phyloP scores from a whole-genome alignment of 2,797 vertebrate genomes.

The Corythornis leucogaster region DNA sequence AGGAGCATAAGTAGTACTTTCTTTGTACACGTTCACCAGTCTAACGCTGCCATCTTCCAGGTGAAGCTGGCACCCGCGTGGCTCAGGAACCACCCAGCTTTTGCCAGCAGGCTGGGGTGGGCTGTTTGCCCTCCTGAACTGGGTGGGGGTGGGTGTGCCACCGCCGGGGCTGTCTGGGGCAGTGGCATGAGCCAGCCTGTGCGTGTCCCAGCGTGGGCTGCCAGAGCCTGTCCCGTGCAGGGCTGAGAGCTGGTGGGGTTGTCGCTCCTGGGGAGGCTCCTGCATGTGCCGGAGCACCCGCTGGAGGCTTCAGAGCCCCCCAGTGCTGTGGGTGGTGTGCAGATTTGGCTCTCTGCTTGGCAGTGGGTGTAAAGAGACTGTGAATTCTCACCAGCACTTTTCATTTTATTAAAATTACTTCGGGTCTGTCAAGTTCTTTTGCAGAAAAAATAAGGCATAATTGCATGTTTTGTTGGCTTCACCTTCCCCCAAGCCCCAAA shows the following conservation, averaged over 20 bases:
- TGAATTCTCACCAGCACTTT: constrained; percentile 26
- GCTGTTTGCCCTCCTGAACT: not conserved
- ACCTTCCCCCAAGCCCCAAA: not conserved
- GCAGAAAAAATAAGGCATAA: constrained; percentile 14
- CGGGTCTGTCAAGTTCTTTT: not conserved
- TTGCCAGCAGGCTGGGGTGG: fast-evolving
- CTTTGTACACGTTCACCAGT: fast-evolving
- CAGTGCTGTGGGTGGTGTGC: not conserved
- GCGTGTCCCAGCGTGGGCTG: fast-evolving
- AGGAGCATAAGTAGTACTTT: not conserved
- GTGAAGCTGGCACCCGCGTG: fast-evolving
- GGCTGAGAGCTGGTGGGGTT: not conserved
- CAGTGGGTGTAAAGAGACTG: constrained; percentile 29
- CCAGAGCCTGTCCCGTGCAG: fast-evolving
- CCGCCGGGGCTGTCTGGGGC: fast-evolving
- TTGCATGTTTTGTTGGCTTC: not conserved
- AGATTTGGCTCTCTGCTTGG: not conserved
- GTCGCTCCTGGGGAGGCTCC: not conserved
- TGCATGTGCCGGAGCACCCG: not conserved
- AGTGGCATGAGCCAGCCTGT: fast-evolving
- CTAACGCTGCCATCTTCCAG: fast-evolving
- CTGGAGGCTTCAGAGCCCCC: not conserved
- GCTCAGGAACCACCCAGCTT: fast-evolving
- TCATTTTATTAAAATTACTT: constrained; percentile 48
- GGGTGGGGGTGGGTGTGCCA: not conserved